A percentile compares a stretch with the other conserved stretches of the same genome.
phyloP scores from a whole-genome alignment of 1,140 invertebrate genomes.

The Mactra quadrangularis region DNA sequence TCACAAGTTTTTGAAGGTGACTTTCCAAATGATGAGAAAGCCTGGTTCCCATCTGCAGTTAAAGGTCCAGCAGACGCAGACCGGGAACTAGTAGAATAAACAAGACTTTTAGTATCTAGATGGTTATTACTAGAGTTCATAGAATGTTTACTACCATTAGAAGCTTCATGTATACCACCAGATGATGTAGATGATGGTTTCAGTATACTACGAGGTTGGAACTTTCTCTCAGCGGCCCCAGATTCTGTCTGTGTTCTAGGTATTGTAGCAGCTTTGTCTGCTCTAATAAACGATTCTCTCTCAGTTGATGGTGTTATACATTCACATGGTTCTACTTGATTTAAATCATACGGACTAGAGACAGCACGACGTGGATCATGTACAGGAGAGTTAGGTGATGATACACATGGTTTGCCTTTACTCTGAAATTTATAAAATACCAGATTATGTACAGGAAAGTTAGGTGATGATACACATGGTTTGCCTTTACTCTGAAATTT shows the following conservation, averaged over 20 bases:
- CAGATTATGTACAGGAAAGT: too few species aligned
- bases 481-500: too few species aligned
- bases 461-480: too few species aligned
- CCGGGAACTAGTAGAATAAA: constrained; percentile 29
- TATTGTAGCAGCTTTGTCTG: constrained; percentile 78
- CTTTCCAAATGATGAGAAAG: constrained; percentile 42
- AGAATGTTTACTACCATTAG: constrained; percentile 77
- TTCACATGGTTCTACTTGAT: constrained; percentile 56
- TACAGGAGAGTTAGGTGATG: constrained; percentile 95
- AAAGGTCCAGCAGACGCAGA: constrained; percentile 29
- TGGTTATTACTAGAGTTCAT: constrained; percentile 27
- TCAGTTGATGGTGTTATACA: constrained; percentile 58
- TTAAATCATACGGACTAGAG: constrained; percentile 89
- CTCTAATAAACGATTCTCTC: constrained; percentile 37
- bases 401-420: constrained; percentile 85
- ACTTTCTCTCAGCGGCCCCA: constrained; percentile 63
- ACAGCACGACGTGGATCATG: constrained; percentile 89
- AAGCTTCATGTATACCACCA: constrained; percentile 92
- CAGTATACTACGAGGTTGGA: constrained; percentile 68
- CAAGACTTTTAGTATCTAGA: constrained; percentile 9
- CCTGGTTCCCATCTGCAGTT: not conserved
- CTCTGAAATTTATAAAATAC: constrained; percentile 61
- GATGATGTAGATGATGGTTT: constrained; percentile 91
- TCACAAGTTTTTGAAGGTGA: constrained; percentile 58
- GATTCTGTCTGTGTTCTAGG: constrained; percentile 72